phyloP scores from a whole-genome alignment of 2,888 invertebrate species.

The Hydraecia micacea region DNA sequence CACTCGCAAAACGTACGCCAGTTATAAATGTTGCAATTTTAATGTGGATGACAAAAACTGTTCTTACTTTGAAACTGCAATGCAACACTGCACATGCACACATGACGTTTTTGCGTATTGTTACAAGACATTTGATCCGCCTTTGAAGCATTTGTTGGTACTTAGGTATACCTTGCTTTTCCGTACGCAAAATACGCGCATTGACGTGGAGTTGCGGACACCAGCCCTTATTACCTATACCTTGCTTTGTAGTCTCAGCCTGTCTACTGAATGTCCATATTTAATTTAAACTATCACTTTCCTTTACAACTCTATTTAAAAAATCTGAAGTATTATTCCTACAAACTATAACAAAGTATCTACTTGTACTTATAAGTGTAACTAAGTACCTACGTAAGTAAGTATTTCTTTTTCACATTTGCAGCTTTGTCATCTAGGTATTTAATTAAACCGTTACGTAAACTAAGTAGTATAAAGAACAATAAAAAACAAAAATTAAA shows the following conservation, averaged over 20 bases:
- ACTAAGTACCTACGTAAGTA: neutral
- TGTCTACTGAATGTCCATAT: neutral
- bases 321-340: neutral
- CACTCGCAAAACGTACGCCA: slow-evolving; percentile 60
- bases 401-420: neutral
- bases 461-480: slow-evolving; percentile 64
- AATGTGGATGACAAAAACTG: slow-evolving; percentile 52
- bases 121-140: slow-evolving; percentile 18
- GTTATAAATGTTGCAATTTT: slow-evolving; percentile 63
- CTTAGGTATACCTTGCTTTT: slow-evolving; percentile 2
- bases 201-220: too few relatives aligned
- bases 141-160: slow-evolving; percentile 23
- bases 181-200: too few relatives aligned
- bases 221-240: too few relatives aligned
- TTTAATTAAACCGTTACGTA: slow-evolving; percentile 39
- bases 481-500: slow-evolving; percentile 77
- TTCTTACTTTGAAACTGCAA: slow-evolving; percentile 14
- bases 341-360: neutral
- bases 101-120: slow-evolving; percentile 13
- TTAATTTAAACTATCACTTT: slow-evolving; percentile 1
- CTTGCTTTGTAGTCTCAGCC: neutral
- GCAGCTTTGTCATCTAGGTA: slow-evolving; percentile 18
- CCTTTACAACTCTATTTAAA: neutral
- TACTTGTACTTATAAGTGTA: neutral
- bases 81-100: slow-evolving; percentile 5